These are phyloP conservation scores for Argyresthia goedartella DNA, from an alignment of 2,888 invertebrate genomes.

Conservation along the genomic window DNA sequence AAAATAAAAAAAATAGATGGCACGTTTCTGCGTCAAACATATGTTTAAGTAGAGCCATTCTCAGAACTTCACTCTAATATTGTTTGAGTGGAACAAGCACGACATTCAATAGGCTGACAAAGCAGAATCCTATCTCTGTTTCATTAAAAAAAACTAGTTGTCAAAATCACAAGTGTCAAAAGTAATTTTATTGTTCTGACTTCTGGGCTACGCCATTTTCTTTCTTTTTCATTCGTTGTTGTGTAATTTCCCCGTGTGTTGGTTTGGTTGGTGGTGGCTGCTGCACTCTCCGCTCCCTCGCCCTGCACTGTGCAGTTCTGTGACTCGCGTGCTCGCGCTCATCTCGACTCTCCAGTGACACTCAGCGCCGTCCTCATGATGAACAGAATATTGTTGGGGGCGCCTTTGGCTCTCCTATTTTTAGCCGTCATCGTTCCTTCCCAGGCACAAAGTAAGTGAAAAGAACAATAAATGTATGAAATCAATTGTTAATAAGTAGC, in stretches of 20 bases:
- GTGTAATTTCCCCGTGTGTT: not conserved
- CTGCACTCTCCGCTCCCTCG: not conserved
- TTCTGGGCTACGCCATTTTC: not conserved
- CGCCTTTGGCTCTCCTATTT: too few relatives aligned
- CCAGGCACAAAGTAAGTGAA: conserved; percentile 43
- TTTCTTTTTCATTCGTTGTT: not conserved
- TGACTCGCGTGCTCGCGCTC: not conserved
- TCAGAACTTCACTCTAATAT: too few relatives aligned
- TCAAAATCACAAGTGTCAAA: too few relatives aligned
- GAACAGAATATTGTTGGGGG: too few relatives aligned
- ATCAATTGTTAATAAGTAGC: not conserved
- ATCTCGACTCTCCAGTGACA: conserved; percentile 20
- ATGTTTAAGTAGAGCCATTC: too few relatives aligned
- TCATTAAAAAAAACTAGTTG: too few relatives aligned
- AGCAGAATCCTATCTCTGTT: too few relatives aligned
- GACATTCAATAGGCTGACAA: too few relatives aligned
- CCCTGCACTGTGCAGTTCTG: not conserved
- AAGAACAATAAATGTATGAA: not conserved
- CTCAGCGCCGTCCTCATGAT: too few relatives aligned
- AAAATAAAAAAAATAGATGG: too few relatives aligned
- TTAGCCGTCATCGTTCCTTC: conserved; percentile 36
- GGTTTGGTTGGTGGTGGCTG: not conserved
- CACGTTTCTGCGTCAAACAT: too few relatives aligned
- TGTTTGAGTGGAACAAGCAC: too few relatives aligned
- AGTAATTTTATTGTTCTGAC: not conserved